phyloP scores from a whole-genome alignment of 2,113 vertebrate species.

The Corynorhinus townsendii region DNA sequence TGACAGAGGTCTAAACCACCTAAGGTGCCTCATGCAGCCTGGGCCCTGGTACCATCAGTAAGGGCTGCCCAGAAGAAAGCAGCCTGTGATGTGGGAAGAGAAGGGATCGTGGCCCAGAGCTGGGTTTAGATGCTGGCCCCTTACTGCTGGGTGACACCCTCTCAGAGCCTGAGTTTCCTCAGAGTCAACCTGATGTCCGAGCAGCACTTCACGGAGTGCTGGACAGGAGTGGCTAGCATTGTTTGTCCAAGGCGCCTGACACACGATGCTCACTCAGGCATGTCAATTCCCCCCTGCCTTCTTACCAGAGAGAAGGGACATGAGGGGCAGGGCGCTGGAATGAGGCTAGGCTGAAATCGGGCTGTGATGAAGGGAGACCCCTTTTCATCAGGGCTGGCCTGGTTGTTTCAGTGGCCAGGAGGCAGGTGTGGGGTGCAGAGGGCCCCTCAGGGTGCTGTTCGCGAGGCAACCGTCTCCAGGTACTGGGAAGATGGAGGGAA shows the following conservation, averaged over 20 bases:
- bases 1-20: not conserved
- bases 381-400: not conserved
- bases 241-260: not conserved
- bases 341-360: not conserved
- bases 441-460: not conserved
- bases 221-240: not conserved
- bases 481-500: not conserved
- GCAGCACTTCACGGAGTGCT: not conserved
- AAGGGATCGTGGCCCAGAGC: not conserved
- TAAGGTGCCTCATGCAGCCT: not conserved
- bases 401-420: not conserved
- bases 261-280: not conserved
- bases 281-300: not conserved
- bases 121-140: not conserved
- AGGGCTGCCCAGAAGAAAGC: not conserved
- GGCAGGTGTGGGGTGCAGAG: not conserved
- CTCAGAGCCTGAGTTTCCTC: not conserved
- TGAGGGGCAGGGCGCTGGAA: accelerated
- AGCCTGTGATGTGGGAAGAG: not conserved
- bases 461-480: not conserved
- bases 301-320: not conserved
- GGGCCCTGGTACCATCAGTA: not conserved
- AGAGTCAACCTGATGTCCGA: too few species aligned
- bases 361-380: not conserved
- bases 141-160: not conserved